phyloP scores from a whole-genome alignment of 2,113 vertebrate genomes.

The Ptilorrhoa leucosticta region DNA sequence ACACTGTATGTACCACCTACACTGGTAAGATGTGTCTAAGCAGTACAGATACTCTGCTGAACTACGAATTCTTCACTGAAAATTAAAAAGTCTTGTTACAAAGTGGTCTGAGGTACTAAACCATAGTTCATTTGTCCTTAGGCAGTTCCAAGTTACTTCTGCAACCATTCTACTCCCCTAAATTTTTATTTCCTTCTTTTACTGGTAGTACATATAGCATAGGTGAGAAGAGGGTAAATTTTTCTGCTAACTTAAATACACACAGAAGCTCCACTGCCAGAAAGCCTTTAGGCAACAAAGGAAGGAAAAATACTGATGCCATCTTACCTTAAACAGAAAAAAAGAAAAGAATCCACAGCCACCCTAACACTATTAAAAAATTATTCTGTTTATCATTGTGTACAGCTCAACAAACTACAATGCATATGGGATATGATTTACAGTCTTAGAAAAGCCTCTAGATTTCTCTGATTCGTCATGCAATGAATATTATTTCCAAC shows the following conservation, averaged over 20 bases:
- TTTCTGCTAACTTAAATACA: neutral
- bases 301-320: neutral
- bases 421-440: neutral
- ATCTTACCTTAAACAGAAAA: neutral
- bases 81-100: neutral
- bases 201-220: neutral
- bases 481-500: neutral
- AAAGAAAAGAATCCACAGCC: neutral
- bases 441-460: neutral
- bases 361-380: neutral
- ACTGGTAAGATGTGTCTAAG: neutral
- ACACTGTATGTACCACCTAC: neutral
- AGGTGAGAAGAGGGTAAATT: neutral
- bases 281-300: neutral
- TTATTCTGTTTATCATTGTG: neutral
- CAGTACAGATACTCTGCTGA: neutral
- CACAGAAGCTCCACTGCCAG: neutral
- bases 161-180: neutral
- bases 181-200: neutral
- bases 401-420: neutral
- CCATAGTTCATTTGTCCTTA: neutral
- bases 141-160: neutral
- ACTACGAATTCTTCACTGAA: neutral
- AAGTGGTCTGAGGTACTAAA: neutral
- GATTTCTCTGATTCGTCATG: neutral